These are phyloP conservation scores for Neotragus pygmaeus DNA, from an alignment of 2,113 vertebrate species.

Conservation along the genomic window DNA sequence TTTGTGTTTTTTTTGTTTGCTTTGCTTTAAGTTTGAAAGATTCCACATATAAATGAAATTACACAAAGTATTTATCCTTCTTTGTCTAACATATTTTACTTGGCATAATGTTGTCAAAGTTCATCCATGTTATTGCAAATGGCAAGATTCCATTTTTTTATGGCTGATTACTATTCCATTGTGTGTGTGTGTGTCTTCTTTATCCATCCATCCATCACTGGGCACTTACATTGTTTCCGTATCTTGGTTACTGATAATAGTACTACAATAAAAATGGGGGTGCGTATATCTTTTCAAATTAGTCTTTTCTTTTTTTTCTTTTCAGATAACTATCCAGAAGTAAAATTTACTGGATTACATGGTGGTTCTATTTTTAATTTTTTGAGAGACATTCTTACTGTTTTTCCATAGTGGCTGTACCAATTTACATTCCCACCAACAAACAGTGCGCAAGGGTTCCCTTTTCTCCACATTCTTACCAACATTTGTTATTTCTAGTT, in stretches of 20 bases:
- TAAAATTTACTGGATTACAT: not conserved
- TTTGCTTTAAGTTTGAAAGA: not conserved
- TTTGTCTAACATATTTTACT: not conserved
- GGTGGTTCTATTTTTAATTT: not conserved
- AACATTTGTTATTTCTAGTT: not conserved
- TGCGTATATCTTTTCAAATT: not conserved
- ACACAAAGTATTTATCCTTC: not conserved
- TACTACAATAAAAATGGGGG: not conserved
- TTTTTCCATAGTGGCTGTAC: not conserved
- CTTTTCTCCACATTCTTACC: not conserved
- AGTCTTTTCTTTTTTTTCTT: not conserved
- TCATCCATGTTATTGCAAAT: not conserved
- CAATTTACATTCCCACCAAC: not conserved
- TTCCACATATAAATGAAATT: not conserved
- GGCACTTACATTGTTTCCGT: not conserved
- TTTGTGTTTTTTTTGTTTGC: not conserved
- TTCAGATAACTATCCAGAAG: not conserved
- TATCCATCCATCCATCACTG: not conserved
- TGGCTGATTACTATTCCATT: not conserved
- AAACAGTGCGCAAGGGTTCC: not conserved
- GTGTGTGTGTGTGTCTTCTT: not conserved
- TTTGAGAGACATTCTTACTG: not conserved
- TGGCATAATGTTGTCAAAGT: not conserved
- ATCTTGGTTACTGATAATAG: not conserved
- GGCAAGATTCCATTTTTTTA: not conserved